Evolutionary conservation across 2,888 invertebrate species (phyloP).

Genomic region (Thyatira batis): DNA sequence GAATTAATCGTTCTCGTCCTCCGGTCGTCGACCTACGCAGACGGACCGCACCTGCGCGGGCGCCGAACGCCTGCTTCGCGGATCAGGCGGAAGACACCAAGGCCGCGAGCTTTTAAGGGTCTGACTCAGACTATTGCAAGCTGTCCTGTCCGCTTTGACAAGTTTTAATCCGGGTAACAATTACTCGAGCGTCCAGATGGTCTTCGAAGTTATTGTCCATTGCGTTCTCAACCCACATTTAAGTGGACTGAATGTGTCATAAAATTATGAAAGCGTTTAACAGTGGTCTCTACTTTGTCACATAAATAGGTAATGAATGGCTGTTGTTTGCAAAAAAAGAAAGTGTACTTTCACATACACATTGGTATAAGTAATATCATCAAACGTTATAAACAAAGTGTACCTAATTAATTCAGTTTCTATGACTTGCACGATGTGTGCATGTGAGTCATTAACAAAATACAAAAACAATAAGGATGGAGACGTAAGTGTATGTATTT

Average conservation of each 20-base stretch:
- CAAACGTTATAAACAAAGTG: slow-evolving; percentile 28
- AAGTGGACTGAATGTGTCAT: slow-evolving; percentile 15
- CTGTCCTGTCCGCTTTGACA: slow-evolving; percentile 17
- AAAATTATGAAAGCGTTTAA: slow-evolving; percentile 28
- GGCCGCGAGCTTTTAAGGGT: slow-evolving; percentile 53
- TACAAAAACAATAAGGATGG: slow-evolving; percentile 4
- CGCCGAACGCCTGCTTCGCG: slow-evolving; percentile 45
- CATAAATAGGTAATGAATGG: slow-evolving; percentile 46
- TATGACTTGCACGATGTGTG: slow-evolving; percentile 14
- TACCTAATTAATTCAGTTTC: slow-evolving; percentile 27
- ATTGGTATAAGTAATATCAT: slow-evolving; percentile 42
- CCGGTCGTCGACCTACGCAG: slow-evolving; percentile 62
- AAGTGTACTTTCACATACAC: slow-evolving; percentile 60
- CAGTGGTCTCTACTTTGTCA: slow-evolving; percentile 30
- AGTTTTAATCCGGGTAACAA: slow-evolving; percentile 21
- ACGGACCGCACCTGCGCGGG: slow-evolving; percentile 64
- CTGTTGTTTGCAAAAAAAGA: slow-evolving; percentile 56
- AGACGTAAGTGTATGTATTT: slow-evolving; percentile 6
- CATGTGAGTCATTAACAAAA: slow-evolving; percentile 8
- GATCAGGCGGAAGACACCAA: slow-evolving; percentile 60
- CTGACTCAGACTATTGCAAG: slow-evolving; percentile 33
- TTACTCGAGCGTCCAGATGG: neutral
- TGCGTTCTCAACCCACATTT: slow-evolving; percentile 7
- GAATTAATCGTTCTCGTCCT: slow-evolving; percentile 50
- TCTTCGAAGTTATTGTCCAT: neutral